Evolutionary conservation across 53 echinoderm and acorn worm species (phyloP), one percentile per base, ranked within the genome.

Genomic region (Glandiceps talaboti): DNA sequence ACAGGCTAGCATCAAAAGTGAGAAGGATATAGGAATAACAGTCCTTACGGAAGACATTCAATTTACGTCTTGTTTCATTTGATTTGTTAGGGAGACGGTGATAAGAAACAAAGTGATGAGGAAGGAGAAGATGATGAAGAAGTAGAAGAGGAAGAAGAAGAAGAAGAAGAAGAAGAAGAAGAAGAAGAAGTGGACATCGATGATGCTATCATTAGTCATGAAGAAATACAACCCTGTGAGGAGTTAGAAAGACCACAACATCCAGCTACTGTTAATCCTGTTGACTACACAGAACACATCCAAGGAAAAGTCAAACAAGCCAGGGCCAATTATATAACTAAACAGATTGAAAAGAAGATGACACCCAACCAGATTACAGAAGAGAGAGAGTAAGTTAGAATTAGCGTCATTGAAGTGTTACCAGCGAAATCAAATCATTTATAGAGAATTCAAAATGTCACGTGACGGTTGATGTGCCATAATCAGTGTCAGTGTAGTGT

Each of bases 361-460:
- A 83, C 94, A 26, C 83, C 89, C 28, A 82, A 88, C 73, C 94
- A 94, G 33, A 76, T 92, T 29, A 86, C 82, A 26, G 94, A 94
- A 30, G 94, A 94, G 76, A 76, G 79, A 74, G 88, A 73, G 94
- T 94, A 79, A 29, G 86, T 80, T 33, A 45, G 64, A 45, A 45
- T 12, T 12, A 45, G 6, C 64, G 6, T 6, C 64, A 45, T 45
- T 45, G 64, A 45, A 20, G n/a, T n/a, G n/a, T n/a, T n/a, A n/a
- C n/a, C n/a, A n/a, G n/a, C n/a, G n/a, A n/a, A n/a, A n/a, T n/a
- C n/a, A n/a, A n/a, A n/a, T n/a, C n/a, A n/a, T n/a, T n/a, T n/a
- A n/a, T n/a, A n/a, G n/a, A n/a, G n/a, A n/a, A n/a, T n/a, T n/a
- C n/a, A n/a, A n/a, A n/a, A n/a, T n/a, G n/a, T n/a, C n/a, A n/a